Percentiles rank a stretch among this genome's conserved stretches.
These are phyloP conservation scores for Leptodactylus fuscus DNA, from an alignment of 2,113 vertebrate species.

Conservation along the genomic window DNA sequence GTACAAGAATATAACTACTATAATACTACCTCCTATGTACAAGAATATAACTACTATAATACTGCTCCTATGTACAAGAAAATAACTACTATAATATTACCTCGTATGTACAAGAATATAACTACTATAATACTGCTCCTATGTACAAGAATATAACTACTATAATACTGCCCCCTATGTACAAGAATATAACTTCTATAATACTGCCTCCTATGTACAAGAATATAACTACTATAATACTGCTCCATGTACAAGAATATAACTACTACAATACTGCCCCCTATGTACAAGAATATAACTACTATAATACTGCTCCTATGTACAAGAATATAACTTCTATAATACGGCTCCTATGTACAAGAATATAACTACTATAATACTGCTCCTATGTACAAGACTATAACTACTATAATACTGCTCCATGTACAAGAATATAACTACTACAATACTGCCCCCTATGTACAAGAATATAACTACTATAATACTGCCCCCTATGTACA, in stretches of 20 bases:
- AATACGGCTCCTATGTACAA: not conserved
- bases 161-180: constrained; percentile 10
- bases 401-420: not conserved
- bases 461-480: too few relatives aligned
- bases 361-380: constrained; percentile 11
- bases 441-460: too few relatives aligned
- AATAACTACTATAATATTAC: constrained; percentile 7
- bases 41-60: too few relatives aligned
- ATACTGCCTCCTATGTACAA: not conserved
- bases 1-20: constrained; percentile 4
- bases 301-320: not conserved
- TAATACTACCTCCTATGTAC: too few relatives aligned
- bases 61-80: too few relatives aligned
- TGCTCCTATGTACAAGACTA: not conserved
- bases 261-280: too few relatives aligned
- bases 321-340: constrained; percentile 1
- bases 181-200: constrained; percentile 13
- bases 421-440: too few relatives aligned
- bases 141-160: not conserved
- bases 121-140: constrained; percentile 10
- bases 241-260: not conserved
- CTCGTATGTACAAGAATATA: constrained; percentile 1
- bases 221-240: constrained; percentile 3
- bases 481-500: too few relatives aligned
- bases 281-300: too few relatives aligned